Base-by-base conservation (phyloP, 2,888 invertebrate species). In the Muscina levida region DNA sequence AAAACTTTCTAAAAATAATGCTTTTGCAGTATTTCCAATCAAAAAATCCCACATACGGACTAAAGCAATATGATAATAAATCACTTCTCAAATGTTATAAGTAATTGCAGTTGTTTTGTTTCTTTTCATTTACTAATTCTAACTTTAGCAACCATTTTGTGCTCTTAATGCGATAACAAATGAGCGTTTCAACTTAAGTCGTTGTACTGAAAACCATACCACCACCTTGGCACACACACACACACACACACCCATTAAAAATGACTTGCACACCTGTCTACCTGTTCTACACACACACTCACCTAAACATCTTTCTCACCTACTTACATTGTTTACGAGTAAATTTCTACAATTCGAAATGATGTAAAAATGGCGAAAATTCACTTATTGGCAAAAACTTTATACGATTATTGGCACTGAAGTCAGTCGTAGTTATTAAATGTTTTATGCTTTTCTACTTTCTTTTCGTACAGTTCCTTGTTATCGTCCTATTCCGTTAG, bases 361-460 rank as follows among this genome's bases (percentile, higher is more conserved):
- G 53, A 6, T 24, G 10, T 13, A 13, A 53, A 53, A n/a, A 24
- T 11, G 10, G 51, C 51, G 19, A 51, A 51, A 51, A 22, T 22
- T 53, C 24, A 53, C 53, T 53, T 53, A 53, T 53, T 53, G 53
- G 53, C 53, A 53, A 10, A 24, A 53, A 53, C 53, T 53, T 22
- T 22, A 24, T 53, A 53, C 8, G 31, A 4, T 6, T n/a, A n/a
- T 19, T 19, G 48, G 6, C 4, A 48, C 4, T 19, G 48, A 48
- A 48, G n/a, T n/a, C 31, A 8, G 24, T 53, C 22, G 5, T 44
- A 53, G 48, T 48, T 48, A 19, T 48, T 48, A 53, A 53, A 53
- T 53, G 53, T 53, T 53, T 24, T 53, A 53, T 53, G 13, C 10
- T 22, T 51, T 13, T 53, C 44, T 13, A 19, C 53, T 53, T 53